phyloP scores from a whole-genome alignment of 2,113 vertebrate genomes.

The Oophaga pumilio region DNA sequence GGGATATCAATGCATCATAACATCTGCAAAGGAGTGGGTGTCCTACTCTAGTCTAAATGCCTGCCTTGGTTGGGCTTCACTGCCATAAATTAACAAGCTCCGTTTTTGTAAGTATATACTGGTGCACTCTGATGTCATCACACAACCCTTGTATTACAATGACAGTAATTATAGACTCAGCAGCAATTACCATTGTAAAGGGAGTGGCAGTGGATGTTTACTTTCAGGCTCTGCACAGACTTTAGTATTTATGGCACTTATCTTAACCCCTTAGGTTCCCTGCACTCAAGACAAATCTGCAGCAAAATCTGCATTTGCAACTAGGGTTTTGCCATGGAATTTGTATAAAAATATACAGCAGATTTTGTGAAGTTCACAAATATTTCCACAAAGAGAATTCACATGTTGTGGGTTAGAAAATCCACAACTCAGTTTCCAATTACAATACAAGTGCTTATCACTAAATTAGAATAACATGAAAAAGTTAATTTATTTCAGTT shows the following conservation, averaged over 20 bases:
- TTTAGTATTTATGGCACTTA: background rate
- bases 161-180: background rate
- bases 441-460: too few species aligned
- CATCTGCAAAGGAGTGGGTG: background rate
- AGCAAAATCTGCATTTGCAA: too few species aligned
- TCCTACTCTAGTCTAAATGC: background rate
- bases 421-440: too few species aligned
- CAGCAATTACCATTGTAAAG: slow-evolving; percentile 1
- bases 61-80: background rate
- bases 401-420: too few species aligned
- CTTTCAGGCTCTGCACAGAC: background rate
- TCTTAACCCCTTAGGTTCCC: background rate
- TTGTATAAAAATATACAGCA: too few species aligned
- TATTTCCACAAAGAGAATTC: too few species aligned
- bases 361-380: too few species aligned
- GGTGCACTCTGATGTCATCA: background rate
- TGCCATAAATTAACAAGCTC: background rate
- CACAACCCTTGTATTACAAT: background rate
- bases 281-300: too few species aligned
- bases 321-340: too few species aligned
- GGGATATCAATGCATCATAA: background rate
- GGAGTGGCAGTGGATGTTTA: background rate
- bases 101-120: background rate
- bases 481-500: too few species aligned
- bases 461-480: too few species aligned